Evolutionary conservation across 2,113 vertebrate species (phyloP).

Genomic region (Garra rufa): DNA sequence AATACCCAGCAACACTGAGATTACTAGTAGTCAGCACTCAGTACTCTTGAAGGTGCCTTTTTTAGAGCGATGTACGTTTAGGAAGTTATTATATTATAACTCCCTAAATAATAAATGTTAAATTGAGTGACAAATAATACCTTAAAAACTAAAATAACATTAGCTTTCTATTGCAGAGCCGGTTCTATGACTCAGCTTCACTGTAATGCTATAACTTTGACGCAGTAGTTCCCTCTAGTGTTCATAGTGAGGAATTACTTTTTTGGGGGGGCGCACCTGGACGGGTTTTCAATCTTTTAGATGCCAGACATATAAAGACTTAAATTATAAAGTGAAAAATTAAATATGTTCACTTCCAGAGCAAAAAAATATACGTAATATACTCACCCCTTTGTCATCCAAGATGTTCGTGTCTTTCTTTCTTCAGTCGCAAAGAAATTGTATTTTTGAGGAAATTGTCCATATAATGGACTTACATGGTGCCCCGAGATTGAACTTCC

Average conservation of each 20-base stretch:
- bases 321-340: too few relatives aligned
- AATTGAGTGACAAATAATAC: background rate
- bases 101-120: background rate
- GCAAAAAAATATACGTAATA: too few relatives aligned
- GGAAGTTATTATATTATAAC: background rate
- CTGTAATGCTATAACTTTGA: background rate
- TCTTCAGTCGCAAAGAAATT: too few relatives aligned
- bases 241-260: background rate
- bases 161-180: background rate
- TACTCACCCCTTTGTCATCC: too few relatives aligned
- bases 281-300: background rate
- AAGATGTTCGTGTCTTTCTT: too few relatives aligned
- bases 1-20: background rate
- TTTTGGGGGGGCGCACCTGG: too few relatives aligned
- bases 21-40: background rate
- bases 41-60: background rate
- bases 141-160: background rate
- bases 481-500: too few relatives aligned
- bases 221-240: slow-evolving; percentile 39
- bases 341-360: too few relatives aligned
- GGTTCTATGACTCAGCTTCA: background rate
- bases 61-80: background rate
- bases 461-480: too few relatives aligned
- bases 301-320: too few relatives aligned
- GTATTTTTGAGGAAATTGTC: too few relatives aligned